Evolutionary conservation across 64 coral and sea anemone species (phyloP), one percentile per base, ranked within the genome.

Genomic region (Dendrophyllia cribrosa): DNA sequence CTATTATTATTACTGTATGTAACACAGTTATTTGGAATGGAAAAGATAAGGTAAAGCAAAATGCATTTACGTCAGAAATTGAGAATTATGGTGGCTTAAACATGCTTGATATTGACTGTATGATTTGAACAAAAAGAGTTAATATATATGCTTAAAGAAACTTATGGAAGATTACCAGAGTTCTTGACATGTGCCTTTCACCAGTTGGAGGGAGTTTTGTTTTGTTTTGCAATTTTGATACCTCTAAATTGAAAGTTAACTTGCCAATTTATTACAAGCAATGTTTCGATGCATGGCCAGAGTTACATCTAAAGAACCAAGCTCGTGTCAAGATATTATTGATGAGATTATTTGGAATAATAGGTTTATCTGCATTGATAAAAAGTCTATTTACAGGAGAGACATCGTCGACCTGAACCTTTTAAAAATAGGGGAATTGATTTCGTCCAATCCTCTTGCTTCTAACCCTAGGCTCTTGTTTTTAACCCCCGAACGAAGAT

Each of bases 11-110:
- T n/a, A n/a, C n/a, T n/a, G n/a, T n/a, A n/a, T n/a, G n/a, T n/a
- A n/a, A n/a, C n/a, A n/a, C n/a, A n/a, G n/a, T 90, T 58, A 69
- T 81, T 56, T 90, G 88, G 88, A 82, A 90, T 68, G 63, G 88
- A 59, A 90, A 90, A 69, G 76, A 90, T 11, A 90, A 90, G 60
- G 48, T 90, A 10, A 81, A 90, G 67, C 43, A 47, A 58, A 22
- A 72, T 53, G 59, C 45, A 3, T 2, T 90, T 1, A 81, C 52
- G 26, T n/a, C 9, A 5, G 60, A 66, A 8, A 43, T 45, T 80
- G 77, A 65, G 45, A 77, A 90, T n/a, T n/a, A n/a, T 2, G 88
- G 88, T 79, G 88, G 75, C 34, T 50, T 90, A 34, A 90, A 78
- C 24, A 90, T 90, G 47, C 75, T 77, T 12, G 88, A 80, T 80